These are phyloP conservation scores for Cromileptes altivelis DNA, from an alignment of 2,113 vertebrate species.

Conservation along the genomic window DNA sequence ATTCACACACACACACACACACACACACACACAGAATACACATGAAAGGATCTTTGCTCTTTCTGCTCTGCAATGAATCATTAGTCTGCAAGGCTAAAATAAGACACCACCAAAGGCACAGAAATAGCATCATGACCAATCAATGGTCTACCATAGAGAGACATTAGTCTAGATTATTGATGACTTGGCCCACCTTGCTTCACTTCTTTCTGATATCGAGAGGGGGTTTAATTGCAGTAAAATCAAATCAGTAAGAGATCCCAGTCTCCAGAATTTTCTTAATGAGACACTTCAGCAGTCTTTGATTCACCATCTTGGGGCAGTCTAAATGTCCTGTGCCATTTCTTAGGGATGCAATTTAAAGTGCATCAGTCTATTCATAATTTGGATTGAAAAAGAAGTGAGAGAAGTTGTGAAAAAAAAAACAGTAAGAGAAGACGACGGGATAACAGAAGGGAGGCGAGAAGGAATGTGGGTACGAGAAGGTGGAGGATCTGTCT, in stretches of 20 bases:
- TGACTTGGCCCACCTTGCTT: constrained; percentile 41
- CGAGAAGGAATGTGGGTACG: constrained; percentile 6
- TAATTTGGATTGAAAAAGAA: constrained; percentile 9
- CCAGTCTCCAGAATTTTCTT: neutral
- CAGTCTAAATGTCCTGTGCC: neutral
- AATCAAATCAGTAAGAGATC: constrained; percentile 27
- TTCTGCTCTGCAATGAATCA: constrained; percentile 63
- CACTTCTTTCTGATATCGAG: constrained; percentile 9
- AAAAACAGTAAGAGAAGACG: neutral
- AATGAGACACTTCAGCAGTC: constrained; percentile 14
- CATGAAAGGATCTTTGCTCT: constrained; percentile 59
- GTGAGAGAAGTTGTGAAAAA: neutral
- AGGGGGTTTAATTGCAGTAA: constrained; percentile 15
- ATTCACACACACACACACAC: neutral
- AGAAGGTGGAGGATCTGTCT: constrained; percentile 35
- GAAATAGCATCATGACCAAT: constrained; percentile 73
- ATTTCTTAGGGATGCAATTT: neutral
- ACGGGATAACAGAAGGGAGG: neutral
- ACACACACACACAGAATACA: constrained; percentile 34
- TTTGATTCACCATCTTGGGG: constrained; percentile 14
- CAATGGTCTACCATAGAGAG: constrained; percentile 56
- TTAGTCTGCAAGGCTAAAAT: constrained; percentile 70
- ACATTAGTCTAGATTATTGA: constrained; percentile 67
- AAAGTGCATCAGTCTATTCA: constrained; percentile 7
- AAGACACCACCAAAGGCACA: constrained; percentile 62